Percentiles rank a stretch among this genome's conserved stretches.
These are phyloP conservation scores for Coranthus polyacanthus DNA, from an alignment of 2,797 vertebrate genomes.

Conservation along the genomic window DNA sequence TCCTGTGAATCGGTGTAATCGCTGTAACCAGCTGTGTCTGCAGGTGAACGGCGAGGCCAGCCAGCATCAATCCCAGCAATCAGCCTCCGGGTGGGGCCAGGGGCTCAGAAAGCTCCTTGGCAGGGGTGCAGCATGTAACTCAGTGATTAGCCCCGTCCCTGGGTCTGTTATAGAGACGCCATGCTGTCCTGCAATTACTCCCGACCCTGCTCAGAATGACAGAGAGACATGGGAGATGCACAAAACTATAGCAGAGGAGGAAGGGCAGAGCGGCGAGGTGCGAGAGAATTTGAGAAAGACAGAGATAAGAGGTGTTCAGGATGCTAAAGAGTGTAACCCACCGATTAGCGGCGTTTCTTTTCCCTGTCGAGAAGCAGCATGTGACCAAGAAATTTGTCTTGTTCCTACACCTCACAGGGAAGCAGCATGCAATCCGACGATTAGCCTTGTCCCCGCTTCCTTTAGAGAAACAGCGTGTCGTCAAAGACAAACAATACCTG, in stretches of 20 bases:
- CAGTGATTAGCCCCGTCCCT: slow-evolving; percentile 71
- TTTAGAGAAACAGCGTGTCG: slow-evolving; percentile 49
- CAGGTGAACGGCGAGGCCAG: slow-evolving; percentile 75
- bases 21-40: slow-evolving; percentile 80
- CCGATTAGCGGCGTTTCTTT: slow-evolving; percentile 60
- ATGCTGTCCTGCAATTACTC: slow-evolving; percentile 72
- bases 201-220: slow-evolving; percentile 50
- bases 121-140: slow-evolving; percentile 70
- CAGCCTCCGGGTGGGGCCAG: slow-evolving; percentile 72
- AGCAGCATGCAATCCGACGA: slow-evolving; percentile 60
- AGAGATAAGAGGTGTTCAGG: slow-evolving; percentile 56
- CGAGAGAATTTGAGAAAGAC: slow-evolving; percentile 49
- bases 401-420: slow-evolving; percentile 37
- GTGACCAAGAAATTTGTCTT: slow-evolving; percentile 44
- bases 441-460: slow-evolving; percentile 66
- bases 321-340: slow-evolving; percentile 49
- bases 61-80: slow-evolving; percentile 78
- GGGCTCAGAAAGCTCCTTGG: slow-evolving; percentile 75
- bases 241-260: slow-evolving; percentile 35
- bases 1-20: slow-evolving; percentile 79
- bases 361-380: slow-evolving; percentile 49
- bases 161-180: slow-evolving; percentile 60
- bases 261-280: slow-evolving; percentile 33
- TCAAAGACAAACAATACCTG: slow-evolving; percentile 70
- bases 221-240: slow-evolving; percentile 36